These are phyloP conservation scores for Asteroscopus sphinx DNA, from an alignment of 2,888 invertebrate genomes.

Conservation along the genomic window DNA sequence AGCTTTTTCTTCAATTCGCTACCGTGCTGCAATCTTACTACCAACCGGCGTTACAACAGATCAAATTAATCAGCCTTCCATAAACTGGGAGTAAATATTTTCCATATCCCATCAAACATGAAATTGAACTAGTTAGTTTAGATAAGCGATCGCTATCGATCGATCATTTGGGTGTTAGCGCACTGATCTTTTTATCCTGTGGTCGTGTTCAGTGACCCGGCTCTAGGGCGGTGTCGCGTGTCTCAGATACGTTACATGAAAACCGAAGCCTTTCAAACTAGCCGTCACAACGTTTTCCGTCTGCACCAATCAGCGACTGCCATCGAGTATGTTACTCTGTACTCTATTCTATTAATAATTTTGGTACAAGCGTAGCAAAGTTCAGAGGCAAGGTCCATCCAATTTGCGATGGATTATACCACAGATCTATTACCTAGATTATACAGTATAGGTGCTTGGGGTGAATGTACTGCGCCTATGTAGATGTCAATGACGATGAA, in stretches of 20 bases:
- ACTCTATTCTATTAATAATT: slow-evolving; percentile 7
- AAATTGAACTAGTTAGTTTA: no score
- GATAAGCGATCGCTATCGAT: not conserved
- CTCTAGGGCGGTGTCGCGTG: slow-evolving; percentile 63
- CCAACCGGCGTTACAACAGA: no score
- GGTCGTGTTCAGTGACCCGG: slow-evolving; percentile 67
- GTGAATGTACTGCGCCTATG: slow-evolving; percentile 23
- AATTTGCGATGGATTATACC: slow-evolving; percentile 38
- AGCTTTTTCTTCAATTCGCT: no score
- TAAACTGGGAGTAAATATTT: no score
- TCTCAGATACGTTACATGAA: slow-evolving; percentile 68
- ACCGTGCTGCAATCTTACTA: no score
- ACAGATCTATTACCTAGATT: no score
- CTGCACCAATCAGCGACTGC: slow-evolving; percentile 59
- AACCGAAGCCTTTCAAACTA: slow-evolving; percentile 74
- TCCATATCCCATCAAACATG: no score
- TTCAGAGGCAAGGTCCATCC: slow-evolving; percentile 51
- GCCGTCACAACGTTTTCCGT: slow-evolving; percentile 72
- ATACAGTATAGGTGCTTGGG: not conserved
- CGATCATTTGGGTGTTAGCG: slow-evolving; percentile 7
- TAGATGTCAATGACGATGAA: not conserved
- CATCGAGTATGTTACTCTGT: slow-evolving; percentile 36
- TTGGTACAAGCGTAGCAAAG: slow-evolving; percentile 7
- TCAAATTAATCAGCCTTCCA: no score
- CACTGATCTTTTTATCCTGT: slow-evolving; percentile 44